Percentiles rank a stretch among this genome's conserved stretches.
Conservation (phyloP, 1,140 invertebrate species). For the Magallana angulata region DNA sequence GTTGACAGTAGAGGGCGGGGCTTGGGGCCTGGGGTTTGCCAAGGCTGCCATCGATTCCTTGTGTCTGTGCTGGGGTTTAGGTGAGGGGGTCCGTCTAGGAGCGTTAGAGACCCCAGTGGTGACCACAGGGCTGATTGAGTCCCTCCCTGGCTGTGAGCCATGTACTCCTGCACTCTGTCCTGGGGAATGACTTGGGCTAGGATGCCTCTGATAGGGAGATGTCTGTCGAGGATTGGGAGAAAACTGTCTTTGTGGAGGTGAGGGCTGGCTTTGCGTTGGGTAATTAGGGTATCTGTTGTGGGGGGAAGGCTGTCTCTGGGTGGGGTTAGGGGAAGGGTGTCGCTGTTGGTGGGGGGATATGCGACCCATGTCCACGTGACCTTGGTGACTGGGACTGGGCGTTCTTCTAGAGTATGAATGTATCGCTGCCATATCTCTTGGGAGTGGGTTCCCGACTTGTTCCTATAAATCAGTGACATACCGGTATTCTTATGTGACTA, state of each 20-base stretch:
- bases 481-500: not conserved
- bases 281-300: not conserved
- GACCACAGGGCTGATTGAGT: not conserved
- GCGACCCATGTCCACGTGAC: not conserved
- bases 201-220: not conserved
- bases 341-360: slow-evolving; percentile 42
- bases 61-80: slow-evolving; percentile 57
- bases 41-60: slow-evolving; percentile 48
- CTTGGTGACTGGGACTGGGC: slow-evolving; percentile 14
- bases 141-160: not conserved
- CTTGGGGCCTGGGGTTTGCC: not conserved
- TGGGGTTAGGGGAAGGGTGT: slow-evolving; percentile 19
- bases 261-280: not conserved
- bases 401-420: slow-evolving; percentile 9
- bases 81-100: slow-evolving; percentile 44
- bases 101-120: slow-evolving; percentile 14
- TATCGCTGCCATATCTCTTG: not conserved
- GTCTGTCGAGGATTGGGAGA: not conserved
- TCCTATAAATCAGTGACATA: not conserved
- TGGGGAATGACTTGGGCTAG: slow-evolving; percentile 10
- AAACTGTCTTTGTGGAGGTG: slow-evolving; percentile 19
- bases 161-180: not conserved
- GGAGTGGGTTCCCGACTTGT: not conserved
- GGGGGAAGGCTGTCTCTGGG: not conserved
- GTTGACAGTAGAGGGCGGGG: slow-evolving; percentile 21